Evolutionary conservation across 1,140 invertebrate species (phyloP).

Genomic region (Armadillidium nasatum): DNA sequence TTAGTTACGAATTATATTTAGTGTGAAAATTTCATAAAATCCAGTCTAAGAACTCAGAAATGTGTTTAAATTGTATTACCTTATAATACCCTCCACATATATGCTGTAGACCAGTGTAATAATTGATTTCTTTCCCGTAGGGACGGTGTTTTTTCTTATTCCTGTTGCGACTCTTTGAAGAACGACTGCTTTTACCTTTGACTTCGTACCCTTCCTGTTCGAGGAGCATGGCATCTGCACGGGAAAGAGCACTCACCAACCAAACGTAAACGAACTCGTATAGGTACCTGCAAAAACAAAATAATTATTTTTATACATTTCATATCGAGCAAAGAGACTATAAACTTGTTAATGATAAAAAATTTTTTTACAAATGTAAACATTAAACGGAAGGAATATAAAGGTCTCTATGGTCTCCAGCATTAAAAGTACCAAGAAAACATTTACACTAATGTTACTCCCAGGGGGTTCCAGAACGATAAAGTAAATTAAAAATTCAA

Average conservation of each 20-base stretch:
- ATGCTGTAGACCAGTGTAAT: slow-evolving; percentile 85
- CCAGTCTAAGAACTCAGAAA: not conserved
- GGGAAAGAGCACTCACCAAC: slow-evolving; percentile 80
- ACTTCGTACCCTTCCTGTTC: slow-evolving; percentile 64
- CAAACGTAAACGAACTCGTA: slow-evolving; percentile 93
- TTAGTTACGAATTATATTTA: too few species aligned
- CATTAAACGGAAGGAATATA: too few species aligned
- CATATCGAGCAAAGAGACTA: too few species aligned
- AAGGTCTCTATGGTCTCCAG: too few species aligned
- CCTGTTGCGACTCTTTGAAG: slow-evolving; percentile 48
- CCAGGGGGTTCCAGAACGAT: too few species aligned
- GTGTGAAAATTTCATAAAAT: too few species aligned
- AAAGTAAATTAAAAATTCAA: too few species aligned
- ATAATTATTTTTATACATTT: too few species aligned
- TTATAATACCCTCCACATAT: slow-evolving; percentile 94
- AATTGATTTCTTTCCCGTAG: slow-evolving; percentile 72
- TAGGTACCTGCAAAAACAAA: slow-evolving; percentile 67
- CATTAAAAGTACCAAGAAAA: too few species aligned
- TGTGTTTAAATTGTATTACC: slow-evolving; percentile 53
- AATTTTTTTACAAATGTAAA: too few species aligned
- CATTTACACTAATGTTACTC: too few species aligned
- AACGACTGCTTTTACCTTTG: slow-evolving; percentile 43
- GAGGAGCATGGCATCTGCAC: slow-evolving; percentile 76
- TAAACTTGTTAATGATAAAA: too few species aligned
- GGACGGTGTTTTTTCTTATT: slow-evolving; percentile 68